Conservation (phyloP, 2,888 invertebrate genomes). For the Chloroclysta siterata region DNA sequence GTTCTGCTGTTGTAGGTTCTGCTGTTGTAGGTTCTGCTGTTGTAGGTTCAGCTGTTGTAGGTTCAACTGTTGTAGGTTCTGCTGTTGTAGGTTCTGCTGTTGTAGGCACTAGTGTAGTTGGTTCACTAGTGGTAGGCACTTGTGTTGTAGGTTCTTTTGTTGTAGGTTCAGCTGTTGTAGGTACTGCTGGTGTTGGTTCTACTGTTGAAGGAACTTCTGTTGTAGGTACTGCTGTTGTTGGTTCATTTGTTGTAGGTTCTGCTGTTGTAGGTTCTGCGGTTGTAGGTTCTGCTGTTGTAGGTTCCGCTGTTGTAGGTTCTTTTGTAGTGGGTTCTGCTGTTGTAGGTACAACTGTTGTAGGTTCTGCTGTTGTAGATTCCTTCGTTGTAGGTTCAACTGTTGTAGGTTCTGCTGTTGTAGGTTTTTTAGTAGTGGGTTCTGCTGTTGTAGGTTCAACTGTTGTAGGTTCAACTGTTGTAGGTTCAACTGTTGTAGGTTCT, state of each 20-base stretch:
- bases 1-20: slow-evolving; percentile 1
- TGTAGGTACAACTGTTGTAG: slow-evolving; percentile 13
- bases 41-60: slow-evolving; percentile 21
- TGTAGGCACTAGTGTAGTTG: slow-evolving; percentile 11
- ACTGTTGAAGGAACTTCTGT: slow-evolving; percentile 12
- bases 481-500: slow-evolving; percentile 9
- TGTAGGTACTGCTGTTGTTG: slow-evolving; percentile 10
- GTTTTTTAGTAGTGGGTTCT: slow-evolving; percentile 6
- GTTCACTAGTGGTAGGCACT: too few species aligned
- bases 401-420: background rate
- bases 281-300: slow-evolving; percentile 5
- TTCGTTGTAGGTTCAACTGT: slow-evolving; percentile 9
- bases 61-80: slow-evolving; percentile 6
- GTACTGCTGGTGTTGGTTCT: slow-evolving; percentile 4
- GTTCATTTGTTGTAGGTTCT: slow-evolving; percentile 2
- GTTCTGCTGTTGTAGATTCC: slow-evolving; percentile 12
- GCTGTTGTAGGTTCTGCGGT: slow-evolving; percentile 7
- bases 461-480: slow-evolving; percentile 17
- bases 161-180: slow-evolving; percentile 12
- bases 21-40: slow-evolving; percentile 13
- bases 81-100: slow-evolving; percentile 18
- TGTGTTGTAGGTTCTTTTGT: slow-evolving; percentile 11
- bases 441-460: slow-evolving; percentile 9
- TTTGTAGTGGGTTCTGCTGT: slow-evolving; percentile 6
- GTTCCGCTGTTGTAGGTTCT: slow-evolving; percentile 1